Percentiles rank a stretch among this genome's conserved stretches.
These are phyloP conservation scores for Conus betulinus DNA, from an alignment of 1,140 invertebrate genomes.

Conservation along the genomic window DNA sequence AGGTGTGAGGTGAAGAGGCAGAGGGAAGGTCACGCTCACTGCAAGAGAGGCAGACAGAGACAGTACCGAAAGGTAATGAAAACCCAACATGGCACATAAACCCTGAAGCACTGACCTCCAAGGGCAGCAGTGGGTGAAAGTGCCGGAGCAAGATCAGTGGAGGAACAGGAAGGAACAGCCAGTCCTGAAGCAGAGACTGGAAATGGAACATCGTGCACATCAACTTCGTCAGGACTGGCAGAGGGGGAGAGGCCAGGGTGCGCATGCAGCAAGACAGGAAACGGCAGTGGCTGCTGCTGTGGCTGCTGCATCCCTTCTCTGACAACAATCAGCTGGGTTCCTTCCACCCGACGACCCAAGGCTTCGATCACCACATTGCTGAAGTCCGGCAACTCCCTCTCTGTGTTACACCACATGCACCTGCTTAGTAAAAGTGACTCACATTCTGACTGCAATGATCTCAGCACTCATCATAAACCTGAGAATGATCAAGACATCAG, in stretches of 20 bases:
- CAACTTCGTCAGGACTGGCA: neutral
- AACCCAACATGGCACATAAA: too few species aligned
- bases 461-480: too few species aligned
- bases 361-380: neutral
- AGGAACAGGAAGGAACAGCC: neutral
- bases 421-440: too few species aligned
- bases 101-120: neutral
- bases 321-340: neutral
- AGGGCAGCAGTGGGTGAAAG: neutral
- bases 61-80: too few species aligned
- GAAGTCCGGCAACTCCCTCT: neutral
- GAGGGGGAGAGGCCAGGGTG: neutral
- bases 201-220: neutral
- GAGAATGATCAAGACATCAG: too few species aligned
- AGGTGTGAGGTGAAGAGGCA: too few species aligned
- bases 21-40: too few species aligned
- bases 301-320: neutral
- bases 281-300: neutral
- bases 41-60: too few species aligned
- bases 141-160: neutral
- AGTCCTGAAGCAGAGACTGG: neutral
- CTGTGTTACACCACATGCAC: neutral
- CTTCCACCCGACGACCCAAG: neutral
- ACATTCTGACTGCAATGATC: too few species aligned
- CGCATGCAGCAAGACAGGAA: neutral